A percentile compares a stretch with the other conserved stretches of the same genome.
Evolutionary conservation across 2,797 vertebrate genomes (phyloP).

Genomic region (Hipposideros larvatus): DNA sequence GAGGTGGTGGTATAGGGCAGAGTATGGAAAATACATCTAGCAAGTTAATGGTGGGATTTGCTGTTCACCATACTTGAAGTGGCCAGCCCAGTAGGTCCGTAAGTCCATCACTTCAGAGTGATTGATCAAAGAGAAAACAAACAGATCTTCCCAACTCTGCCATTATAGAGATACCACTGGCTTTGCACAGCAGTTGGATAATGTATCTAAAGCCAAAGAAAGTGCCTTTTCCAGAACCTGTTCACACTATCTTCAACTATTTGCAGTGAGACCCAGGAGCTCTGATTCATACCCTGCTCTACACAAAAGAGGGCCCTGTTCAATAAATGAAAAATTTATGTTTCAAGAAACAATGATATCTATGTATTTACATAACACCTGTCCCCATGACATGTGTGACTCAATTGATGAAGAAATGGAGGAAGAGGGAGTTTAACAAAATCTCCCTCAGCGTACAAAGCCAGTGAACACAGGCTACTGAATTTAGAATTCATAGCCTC

Average conservation of each 20-base stretch:
- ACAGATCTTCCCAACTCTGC: neutral
- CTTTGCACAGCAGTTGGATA: neutral
- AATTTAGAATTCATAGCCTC: neutral
- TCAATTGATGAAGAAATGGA: conserved; percentile 48
- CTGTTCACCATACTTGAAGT: neutral
- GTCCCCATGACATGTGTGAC: neutral
- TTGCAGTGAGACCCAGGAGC: neutral
- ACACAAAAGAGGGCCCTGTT: neutral
- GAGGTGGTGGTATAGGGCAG: neutral
- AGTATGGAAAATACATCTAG: neutral
- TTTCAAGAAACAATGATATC: conserved; percentile 29
- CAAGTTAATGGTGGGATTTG: neutral
- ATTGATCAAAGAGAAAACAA: neutral
- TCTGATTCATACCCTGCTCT: neutral
- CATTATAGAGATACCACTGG: neutral
- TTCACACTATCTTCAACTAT: neutral
- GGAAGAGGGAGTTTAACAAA: neutral
- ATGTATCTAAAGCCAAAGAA: neutral
- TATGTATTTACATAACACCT: conserved; percentile 35
- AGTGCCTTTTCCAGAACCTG: neutral
- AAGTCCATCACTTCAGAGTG: neutral
- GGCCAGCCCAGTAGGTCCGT: neutral
- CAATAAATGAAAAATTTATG: conserved; percentile 37
- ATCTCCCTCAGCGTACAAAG: neutral
- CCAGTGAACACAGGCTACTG: conserved; percentile 27